These are phyloP conservation scores for Natrix natrix DNA, from an alignment of 2,797 vertebrate genomes.

Conservation along the genomic window DNA sequence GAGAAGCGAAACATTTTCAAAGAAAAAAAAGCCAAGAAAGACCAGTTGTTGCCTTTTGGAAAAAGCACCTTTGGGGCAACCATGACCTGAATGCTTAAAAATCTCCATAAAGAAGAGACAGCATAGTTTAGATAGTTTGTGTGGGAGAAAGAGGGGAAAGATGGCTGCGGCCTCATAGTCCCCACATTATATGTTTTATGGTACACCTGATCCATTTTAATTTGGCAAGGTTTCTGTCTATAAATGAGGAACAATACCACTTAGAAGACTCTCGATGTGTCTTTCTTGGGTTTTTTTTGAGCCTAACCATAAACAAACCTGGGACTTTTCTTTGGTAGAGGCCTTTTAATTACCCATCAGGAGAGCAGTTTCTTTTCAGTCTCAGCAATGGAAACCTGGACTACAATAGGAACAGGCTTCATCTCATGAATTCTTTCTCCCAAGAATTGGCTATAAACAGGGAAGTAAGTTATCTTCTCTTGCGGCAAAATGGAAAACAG, in stretches of 20 bases:
- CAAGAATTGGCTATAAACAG: background rate
- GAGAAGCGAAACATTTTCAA: too few relatives aligned
- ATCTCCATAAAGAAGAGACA: too few relatives aligned
- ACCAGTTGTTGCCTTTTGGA: too few relatives aligned
- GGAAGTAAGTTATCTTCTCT: background rate
- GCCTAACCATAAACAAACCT: background rate
- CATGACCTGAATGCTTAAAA: too few relatives aligned
- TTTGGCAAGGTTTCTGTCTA: background rate
- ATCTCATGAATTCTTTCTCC: background rate
- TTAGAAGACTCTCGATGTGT: background rate
- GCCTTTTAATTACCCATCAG: background rate
- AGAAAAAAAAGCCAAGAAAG: too few relatives aligned
- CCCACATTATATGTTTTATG: background rate
- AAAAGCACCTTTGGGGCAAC: too few relatives aligned
- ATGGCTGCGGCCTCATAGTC: background rate
- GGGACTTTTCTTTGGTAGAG: background rate
- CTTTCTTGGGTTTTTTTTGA: background rate
- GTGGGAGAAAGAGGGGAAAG: background rate
- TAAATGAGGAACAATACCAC: background rate
- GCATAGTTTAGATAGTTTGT: too few relatives aligned
- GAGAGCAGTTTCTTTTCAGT: background rate
- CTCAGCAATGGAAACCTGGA: background rate
- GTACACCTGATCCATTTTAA: background rate
- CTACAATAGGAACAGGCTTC: background rate
- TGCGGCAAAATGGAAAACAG: background rate